Evolutionary conservation across 1,140 invertebrate species (phyloP).

Genomic region (Bombus sibiricus): DNA sequence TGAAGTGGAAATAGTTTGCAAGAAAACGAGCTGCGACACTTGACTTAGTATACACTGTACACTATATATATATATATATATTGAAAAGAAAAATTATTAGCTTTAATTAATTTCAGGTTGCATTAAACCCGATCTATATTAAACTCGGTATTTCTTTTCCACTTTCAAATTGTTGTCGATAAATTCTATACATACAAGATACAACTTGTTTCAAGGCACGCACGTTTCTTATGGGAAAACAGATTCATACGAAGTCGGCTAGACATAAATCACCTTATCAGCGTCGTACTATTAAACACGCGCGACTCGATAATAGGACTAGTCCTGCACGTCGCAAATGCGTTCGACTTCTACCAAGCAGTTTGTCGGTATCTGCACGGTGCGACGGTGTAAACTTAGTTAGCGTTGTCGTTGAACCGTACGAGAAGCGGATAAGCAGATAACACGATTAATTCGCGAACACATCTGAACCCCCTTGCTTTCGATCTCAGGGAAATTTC

Average conservation of each 20-base stretch:
- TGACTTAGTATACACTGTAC: background rate
- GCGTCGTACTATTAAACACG: slow-evolving; percentile 45
- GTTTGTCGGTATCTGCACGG: slow-evolving; percentile 55
- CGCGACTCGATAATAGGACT: slow-evolving; percentile 55
- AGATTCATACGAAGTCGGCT: background rate
- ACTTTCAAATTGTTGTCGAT: background rate
- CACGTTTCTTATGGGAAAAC: background rate
- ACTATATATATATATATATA: too few species aligned
- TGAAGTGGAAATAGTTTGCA: background rate
- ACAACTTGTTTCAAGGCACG: background rate
- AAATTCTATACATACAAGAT: background rate
- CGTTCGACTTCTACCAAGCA: slow-evolving; percentile 49
- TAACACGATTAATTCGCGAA: slow-evolving; percentile 65
- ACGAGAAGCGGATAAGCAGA: slow-evolving; percentile 57
- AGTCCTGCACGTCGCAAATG: slow-evolving; percentile 27
- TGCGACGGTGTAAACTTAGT: slow-evolving; percentile 61
- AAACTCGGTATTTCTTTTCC: background rate
- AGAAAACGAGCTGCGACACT: background rate
- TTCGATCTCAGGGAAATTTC: background rate
- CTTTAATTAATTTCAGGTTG: background rate
- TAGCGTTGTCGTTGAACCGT: slow-evolving; percentile 63
- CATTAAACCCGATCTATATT: background rate
- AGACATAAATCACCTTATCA: slow-evolving; percentile 29
- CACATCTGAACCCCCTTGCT: slow-evolving; percentile 35
- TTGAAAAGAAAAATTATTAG: background rate